Conservation (phyloP, 2,797 vertebrate species). For the Squalus acanthias region DNA sequence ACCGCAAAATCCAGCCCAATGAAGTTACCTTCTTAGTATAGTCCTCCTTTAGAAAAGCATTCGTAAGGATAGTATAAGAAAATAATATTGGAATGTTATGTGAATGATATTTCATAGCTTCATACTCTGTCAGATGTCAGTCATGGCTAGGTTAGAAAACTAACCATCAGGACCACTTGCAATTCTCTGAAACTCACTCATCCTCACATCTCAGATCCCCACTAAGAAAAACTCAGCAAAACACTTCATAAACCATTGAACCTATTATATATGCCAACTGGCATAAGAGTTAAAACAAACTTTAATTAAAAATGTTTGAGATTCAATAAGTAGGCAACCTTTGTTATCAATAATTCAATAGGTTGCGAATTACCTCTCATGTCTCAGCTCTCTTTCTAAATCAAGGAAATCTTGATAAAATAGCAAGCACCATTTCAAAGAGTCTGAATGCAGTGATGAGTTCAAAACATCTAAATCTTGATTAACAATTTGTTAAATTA, state of each 20-base stretch:
- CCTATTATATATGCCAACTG: neutral
- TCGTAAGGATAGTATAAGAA: neutral
- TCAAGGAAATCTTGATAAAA: neutral
- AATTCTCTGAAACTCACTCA: neutral
- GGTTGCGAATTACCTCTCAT: neutral
- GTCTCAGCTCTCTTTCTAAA: neutral
- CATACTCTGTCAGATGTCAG: neutral
- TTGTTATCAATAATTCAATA: neutral
- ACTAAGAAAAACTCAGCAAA: neutral
- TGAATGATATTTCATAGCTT: neutral
- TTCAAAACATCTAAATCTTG: neutral
- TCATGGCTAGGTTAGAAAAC: neutral
- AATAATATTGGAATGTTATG: neutral
- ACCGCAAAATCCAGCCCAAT: neutral
- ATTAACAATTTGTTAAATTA: neutral
- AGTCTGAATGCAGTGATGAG: neutral
- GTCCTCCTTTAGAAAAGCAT: neutral
- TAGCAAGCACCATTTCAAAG: neutral
- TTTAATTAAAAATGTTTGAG: neutral
- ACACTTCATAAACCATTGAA: neutral
- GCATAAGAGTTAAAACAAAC: neutral
- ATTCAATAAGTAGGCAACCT: slow-evolving; percentile 2
- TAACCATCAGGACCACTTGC: neutral
- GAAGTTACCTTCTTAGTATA: neutral
- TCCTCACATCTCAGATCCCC: neutral